Base-by-base conservation (phyloP, 2,797 vertebrate genomes). In the Chelon auratus region DNA sequence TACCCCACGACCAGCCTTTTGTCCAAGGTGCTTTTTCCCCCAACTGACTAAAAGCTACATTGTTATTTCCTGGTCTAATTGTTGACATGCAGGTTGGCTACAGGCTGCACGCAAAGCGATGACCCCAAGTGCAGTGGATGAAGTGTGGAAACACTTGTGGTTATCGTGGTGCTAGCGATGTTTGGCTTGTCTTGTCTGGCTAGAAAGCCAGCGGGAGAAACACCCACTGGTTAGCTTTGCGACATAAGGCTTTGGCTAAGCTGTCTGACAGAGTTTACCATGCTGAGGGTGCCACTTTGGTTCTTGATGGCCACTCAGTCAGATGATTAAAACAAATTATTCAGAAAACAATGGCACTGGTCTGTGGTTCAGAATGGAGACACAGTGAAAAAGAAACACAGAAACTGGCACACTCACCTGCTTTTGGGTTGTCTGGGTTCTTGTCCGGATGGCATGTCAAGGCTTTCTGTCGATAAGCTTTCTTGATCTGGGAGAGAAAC, bases 391-490 rank as follows among this genome's bases (percentile, higher is more conserved):
- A 17, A 59, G 36, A 40, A 17, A 40, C 1, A 59, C 24, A 12
- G 12, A 17, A 40, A 45, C 40, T 45, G 13, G 3, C 45, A 60
- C 9, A 61, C 92, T 92, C 67, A 99, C 97, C 97, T 92, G 97
- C 98, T 93, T 94, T 94, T 13, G 98, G 97, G 81, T 99, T 96
- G 87, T 99, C 97, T 0, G 97, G 98, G 83, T 99, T 97, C 90
- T 99, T 99, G 91, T 99, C 98, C 0, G 98, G 98, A 89, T 99
- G 98, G 86, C 98, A 99, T 3, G 93, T 96, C 74, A 99, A 87
- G 0, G 98, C 98, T 87, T 95, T 97, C 91, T 97, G 95, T 70
- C 98, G 92, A 88, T 97, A 99, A 0, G 97, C 97, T 81, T 97
- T 99, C 93, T 99, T 99, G 65, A 99, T 96, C 97, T 99, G 87